A percentile compares a stretch with the other conserved stretches of the same genome.
These are phyloP conservation scores for Cactoblastis cactorum DNA, from an alignment of 2,888 invertebrate genomes.

Conservation along the genomic window DNA sequence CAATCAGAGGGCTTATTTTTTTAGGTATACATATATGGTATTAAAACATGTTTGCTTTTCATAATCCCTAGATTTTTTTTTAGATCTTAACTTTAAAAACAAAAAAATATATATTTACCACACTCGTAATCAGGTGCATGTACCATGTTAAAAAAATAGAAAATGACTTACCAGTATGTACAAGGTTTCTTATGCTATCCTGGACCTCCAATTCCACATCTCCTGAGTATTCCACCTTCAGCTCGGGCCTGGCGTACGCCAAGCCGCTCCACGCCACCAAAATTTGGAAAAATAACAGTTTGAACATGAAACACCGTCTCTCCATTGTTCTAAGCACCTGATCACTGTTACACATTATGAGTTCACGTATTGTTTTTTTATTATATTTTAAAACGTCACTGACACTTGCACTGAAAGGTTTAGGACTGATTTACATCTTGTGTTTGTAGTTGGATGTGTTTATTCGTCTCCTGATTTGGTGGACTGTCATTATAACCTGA, in stretches of 20 bases:
- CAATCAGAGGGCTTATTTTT: neutral
- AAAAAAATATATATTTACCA: too few relatives aligned
- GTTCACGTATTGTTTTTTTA: conserved; percentile 32
- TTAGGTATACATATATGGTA: too few relatives aligned
- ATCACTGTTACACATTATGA: conserved; percentile 54
- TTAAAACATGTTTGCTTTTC: too few relatives aligned
- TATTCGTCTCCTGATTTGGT: conserved; percentile 49
- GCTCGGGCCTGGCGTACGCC: conserved; percentile 55
- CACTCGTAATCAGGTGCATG: too few relatives aligned
- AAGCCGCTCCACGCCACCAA: conserved; percentile 62
- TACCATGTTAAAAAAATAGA: neutral
- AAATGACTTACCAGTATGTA: conserved; percentile 62
- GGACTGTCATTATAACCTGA: conserved; percentile 66
- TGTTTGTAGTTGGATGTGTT: conserved; percentile 67
- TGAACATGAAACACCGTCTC: conserved; percentile 65
- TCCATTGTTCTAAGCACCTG: conserved; percentile 63
- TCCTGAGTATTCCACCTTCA: conserved; percentile 31
- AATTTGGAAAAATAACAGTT: conserved; percentile 66
- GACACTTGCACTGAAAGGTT: conserved; percentile 21
- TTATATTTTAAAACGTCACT: too few relatives aligned
- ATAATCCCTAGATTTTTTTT: too few relatives aligned
- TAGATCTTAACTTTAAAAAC: too few relatives aligned
- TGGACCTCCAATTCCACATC: conserved; percentile 47
- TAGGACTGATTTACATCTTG: conserved; percentile 38
- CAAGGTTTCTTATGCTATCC: conserved; percentile 60